Conservation (phyloP, 2,888 invertebrate species). For the Melieria picta region DNA sequence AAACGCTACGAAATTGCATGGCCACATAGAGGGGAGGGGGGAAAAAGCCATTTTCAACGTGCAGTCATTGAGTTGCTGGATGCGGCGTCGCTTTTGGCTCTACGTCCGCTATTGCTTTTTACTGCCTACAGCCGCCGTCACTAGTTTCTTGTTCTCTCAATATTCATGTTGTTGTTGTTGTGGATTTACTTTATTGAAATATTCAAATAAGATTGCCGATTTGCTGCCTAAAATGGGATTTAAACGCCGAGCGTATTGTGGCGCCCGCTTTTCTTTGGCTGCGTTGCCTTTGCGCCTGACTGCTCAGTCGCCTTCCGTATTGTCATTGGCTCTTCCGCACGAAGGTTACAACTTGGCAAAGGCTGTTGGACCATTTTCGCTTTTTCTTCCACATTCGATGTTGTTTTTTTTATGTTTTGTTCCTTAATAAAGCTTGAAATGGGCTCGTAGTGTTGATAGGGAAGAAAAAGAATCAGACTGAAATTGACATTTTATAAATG, state of each 20-base stretch:
- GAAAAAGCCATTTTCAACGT: too few species aligned
- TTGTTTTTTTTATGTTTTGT: too few species aligned
- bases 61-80: too few species aligned
- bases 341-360: not conserved
- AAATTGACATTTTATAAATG: constrained; percentile 61
- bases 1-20: not conserved
- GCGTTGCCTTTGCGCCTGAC: too few species aligned
- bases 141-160: constrained; percentile 1
- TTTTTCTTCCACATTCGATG: not conserved
- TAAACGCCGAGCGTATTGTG: constrained; percentile 25
- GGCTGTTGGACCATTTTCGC: constrained; percentile 3
- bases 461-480: constrained; percentile 42
- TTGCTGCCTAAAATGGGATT: constrained; percentile 57
- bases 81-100: not conserved
- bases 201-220: constrained; percentile 62
- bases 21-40: not conserved
- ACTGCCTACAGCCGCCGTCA: not conserved
- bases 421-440: too few species aligned
- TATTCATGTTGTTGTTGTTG: not conserved
- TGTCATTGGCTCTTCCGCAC: too few species aligned
- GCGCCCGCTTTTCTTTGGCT: too few species aligned
- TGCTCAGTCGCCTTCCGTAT: too few species aligned
- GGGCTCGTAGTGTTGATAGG: too few species aligned
- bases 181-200: constrained; percentile 63
- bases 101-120: constrained; percentile 5